Percentiles rank a stretch among this genome's conserved stretches.
phyloP scores from a whole-genome alignment of 1,140 invertebrate species.

The Eurytemora carolleeae region DNA sequence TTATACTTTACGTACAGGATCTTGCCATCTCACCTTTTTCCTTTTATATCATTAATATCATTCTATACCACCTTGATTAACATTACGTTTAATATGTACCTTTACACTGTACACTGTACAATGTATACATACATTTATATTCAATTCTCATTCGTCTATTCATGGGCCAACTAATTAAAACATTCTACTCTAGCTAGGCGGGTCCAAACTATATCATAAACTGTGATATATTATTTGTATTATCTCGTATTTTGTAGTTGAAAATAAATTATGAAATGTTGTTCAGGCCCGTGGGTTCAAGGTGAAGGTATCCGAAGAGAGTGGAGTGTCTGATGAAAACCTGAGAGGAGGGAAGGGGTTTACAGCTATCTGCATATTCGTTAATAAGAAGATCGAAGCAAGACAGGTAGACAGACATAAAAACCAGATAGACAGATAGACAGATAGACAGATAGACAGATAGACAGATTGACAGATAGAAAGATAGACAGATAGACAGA shows the following conservation, averaged over 20 bases:
- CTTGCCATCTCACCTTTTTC: too few species aligned
- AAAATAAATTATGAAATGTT: neutral
- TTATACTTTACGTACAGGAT: too few species aligned
- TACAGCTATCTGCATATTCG: conserved; percentile 8
- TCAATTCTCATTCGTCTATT: too few species aligned
- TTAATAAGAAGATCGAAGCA: conserved; percentile 9
- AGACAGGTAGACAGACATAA: neutral
- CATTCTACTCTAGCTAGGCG: neutral
- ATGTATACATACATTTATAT: too few species aligned
- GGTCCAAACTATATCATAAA: neutral
- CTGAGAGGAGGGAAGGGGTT: conserved; percentile 2
- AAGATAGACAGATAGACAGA: too few species aligned
- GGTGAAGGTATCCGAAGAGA: neutral
- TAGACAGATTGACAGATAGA: too few species aligned
- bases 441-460: too few species aligned
- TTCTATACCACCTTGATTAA: too few species aligned
- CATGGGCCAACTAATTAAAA: neutral
- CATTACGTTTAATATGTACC: too few species aligned
- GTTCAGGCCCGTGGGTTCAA: neutral
- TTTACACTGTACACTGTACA: too few species aligned
- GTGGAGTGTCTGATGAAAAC: conserved; percentile 4
- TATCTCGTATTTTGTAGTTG: neutral
- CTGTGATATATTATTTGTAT: neutral
- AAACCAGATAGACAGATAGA: too few species aligned
- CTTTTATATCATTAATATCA: too few species aligned